Evolutionary conservation across 2,888 invertebrate genomes (phyloP), one percentile per base, ranked within the genome.

Genomic region (Scrobipalpa atriplicella): DNA sequence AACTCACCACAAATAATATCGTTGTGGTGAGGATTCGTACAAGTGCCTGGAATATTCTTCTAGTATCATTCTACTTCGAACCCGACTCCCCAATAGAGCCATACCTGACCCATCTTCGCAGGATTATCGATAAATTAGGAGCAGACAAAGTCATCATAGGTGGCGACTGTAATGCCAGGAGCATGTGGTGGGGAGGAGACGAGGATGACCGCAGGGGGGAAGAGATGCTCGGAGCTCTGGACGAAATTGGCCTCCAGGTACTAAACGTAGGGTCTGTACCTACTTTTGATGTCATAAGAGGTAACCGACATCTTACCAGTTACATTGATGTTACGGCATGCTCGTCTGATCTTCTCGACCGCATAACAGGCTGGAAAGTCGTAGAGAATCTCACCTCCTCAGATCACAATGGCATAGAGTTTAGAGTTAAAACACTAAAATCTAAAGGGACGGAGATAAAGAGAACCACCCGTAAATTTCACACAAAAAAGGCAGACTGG

Each of bases 1-100:
- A 52, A 38, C 36, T 63, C n/a, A 63, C 63, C 52, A 63, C 63
- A 0, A 36, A 63, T 9, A 63, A 63, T 18, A 63, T 63, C 38
- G 63, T 52, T 2, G 63, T 52, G 52, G 63, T 63, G 51, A 29
- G 38, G 16, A 52, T 63, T 52, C 63, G 13, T 9, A 63, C 51
- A 2, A 19, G 63, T 6, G 51, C 63, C n/a, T 63, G 63, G 63
- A 39, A 29, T 8, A 29, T 63, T 16, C 36, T 38, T 1, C 36
- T 63, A 0, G 63, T 52, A 21, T 63, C 63, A 0, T 36, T 7
- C 10, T 62, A 62, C 13, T 47, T 62, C n/a, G 62, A 62, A n/a
- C 43, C 43, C 2, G 47, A 43, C 66, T 10, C 51, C 36, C 2
- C 19, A 3, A 29, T 63, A 5, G 18, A 16, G 13, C 36, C 51